Percentiles rank a stretch among this genome's conserved stretches.
Evolutionary conservation across 1,140 invertebrate species (phyloP).

Genomic region (Sipha flava): DNA sequence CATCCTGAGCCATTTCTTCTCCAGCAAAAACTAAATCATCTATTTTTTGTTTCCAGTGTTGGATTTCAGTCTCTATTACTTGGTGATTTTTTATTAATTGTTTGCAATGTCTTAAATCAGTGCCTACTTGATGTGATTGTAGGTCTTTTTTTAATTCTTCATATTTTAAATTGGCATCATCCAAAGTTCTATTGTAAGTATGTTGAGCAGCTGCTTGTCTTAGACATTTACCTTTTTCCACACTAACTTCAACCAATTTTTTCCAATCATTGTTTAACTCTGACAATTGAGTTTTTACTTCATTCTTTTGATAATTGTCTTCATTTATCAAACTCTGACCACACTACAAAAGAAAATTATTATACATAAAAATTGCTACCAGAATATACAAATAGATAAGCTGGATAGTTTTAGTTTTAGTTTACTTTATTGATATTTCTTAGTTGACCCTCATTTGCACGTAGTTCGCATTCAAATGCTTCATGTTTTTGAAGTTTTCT

Average conservation of each 20-base stretch:
- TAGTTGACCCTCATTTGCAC: constrained; percentile 82
- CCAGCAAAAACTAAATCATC: constrained; percentile 68
- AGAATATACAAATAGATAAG: no score
- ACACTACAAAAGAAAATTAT: constrained; percentile 39
- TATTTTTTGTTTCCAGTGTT: constrained; percentile 66
- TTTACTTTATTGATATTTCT: constrained; percentile 68
- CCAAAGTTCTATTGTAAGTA: constrained; percentile 63
- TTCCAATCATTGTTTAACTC: constrained; percentile 68
- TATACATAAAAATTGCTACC: no score
- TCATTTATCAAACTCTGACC: constrained; percentile 61
- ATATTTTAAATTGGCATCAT: constrained; percentile 70
- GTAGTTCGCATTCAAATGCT: constrained; percentile 89
- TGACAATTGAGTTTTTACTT: constrained; percentile 56
- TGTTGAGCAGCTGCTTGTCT: constrained; percentile 71
- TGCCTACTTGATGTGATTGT: constrained; percentile 70
- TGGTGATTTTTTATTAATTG: constrained; percentile 79
- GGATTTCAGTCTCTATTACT: constrained; percentile 69
- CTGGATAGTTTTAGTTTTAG: no score
- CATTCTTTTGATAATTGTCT: constrained; percentile 59
- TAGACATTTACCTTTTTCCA: constrained; percentile 76
- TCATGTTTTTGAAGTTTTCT: constrained; percentile 95
- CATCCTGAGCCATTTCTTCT: constrained; percentile 80
- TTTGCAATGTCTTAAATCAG: constrained; percentile 79
- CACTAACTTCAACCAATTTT: constrained; percentile 56
- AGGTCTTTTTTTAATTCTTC: constrained; percentile 67